Base-by-base conservation (phyloP, 2,888 invertebrate species). In the Nebria brevicollis region DNA sequence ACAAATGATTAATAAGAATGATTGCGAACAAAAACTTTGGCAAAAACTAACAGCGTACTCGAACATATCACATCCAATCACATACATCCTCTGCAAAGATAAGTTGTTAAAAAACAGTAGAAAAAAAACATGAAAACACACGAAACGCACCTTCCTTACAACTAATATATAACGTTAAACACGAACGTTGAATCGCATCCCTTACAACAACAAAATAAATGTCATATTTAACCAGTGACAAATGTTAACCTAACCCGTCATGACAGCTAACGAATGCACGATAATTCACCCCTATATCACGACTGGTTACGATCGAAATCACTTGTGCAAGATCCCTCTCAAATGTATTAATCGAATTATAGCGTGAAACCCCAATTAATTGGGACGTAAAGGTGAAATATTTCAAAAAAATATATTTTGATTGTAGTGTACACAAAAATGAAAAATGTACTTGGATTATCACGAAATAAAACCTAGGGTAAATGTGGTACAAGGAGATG, bases 191-290 rank as follows among this genome's bases (percentile, higher is more conserved):
- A 79, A 79, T 54, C 54, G 8, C 34, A 34, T 34, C 34, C 34
- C 2, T 34, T 34, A 34, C 34, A 34, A 34, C 54, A 64, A 75
- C 42, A 74, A 25, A 79, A 70, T 66, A 15, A 72, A 72, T 81
- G 66, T 72, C 77, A 72, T 10, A 42, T 42, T 74, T 54, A 41
- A 54, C 54, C 41, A 80, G 68, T 81, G 81, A 81, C 81, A 81
- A 81, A 81, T 76, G 41, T 66, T 81, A 79, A 82, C 82, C 79
- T 82, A 82, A 82, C 82, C 82, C 77, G 77, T 76, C 82, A 76
- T 82, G 82, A 82, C 79, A 77, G 42, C 66, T 82, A 75, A 66
- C 68, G 75, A 75, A 75, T 43, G 1, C 54, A 54, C 54, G 11
- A 13, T 54, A 3, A 54, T 54, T 54, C 54, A 54, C 54, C 54